Percentiles rank a stretch among this genome's conserved stretches.
These are phyloP conservation scores for Drosophila greeni DNA, from an alignment of 2,888 invertebrate genomes.

Conservation along the genomic window DNA sequence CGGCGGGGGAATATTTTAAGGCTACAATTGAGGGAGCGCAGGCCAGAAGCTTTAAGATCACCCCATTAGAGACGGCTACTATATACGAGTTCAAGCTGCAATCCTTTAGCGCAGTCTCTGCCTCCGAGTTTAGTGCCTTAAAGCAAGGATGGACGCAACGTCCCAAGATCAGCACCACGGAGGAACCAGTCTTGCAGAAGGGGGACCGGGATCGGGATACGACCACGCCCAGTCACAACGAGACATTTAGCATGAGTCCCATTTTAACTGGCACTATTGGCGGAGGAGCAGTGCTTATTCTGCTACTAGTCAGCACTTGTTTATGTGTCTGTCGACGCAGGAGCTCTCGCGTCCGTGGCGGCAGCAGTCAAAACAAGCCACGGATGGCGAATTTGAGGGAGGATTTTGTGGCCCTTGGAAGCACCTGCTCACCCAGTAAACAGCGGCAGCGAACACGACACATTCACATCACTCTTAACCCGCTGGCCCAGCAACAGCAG, in stretches of 20 bases:
- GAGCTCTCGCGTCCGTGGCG: constrained; percentile 49
- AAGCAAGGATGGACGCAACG: constrained; percentile 84
- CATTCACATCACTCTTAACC: constrained; percentile 79
- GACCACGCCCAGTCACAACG: constrained; percentile 72
- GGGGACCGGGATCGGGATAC: constrained; percentile 58
- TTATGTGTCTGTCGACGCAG: constrained; percentile 76
- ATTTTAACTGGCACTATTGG: constrained; percentile 77
- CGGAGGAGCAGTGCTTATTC: constrained; percentile 73
- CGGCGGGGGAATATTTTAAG: constrained; percentile 91
- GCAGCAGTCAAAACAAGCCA: constrained; percentile 67
- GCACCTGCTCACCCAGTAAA: constrained; percentile 52
- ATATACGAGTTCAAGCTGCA: constrained; percentile 95
- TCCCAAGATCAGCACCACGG: constrained; percentile 67
- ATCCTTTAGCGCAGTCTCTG: constrained; percentile 90
- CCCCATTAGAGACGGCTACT: constrained; percentile 88
- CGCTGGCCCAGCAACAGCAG: constrained; percentile 76
- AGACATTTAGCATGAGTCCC: constrained; percentile 74
- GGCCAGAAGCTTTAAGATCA: constrained; percentile 84
- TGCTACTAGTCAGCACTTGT: constrained; percentile 73
- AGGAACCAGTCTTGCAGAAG: constrained; percentile 65
- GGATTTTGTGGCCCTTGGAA: constrained; percentile 69
- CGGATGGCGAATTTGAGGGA: constrained; percentile 74
- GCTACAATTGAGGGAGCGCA: constrained; percentile 87
- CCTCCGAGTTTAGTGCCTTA: constrained; percentile 90
- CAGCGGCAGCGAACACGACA: constrained; percentile 68